Evolutionary conservation across 2,797 vertebrate genomes (phyloP).

Genomic region (Notamacropus eugenii): DNA sequence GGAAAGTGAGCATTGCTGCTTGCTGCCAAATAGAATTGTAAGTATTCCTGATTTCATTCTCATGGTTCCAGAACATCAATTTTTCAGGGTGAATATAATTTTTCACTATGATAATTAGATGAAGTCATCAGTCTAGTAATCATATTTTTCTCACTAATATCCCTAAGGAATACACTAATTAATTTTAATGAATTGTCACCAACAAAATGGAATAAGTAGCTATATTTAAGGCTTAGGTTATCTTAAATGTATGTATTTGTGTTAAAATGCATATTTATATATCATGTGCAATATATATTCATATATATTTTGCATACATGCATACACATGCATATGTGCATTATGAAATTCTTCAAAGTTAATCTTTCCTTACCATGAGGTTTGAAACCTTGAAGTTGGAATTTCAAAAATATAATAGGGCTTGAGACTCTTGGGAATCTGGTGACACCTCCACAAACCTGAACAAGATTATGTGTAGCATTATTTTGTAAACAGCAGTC

Average conservation of each 20-base stretch:
- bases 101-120: not conserved
- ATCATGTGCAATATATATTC: not conserved
- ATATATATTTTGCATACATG: not conserved
- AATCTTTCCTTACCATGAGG: not conserved
- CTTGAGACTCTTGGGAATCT: conserved; percentile 12
- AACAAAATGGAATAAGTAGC: not conserved
- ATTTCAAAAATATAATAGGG: conserved; percentile 27
- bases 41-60: not conserved
- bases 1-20: not conserved
- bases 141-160: not conserved
- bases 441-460: not conserved
- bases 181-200: not conserved
- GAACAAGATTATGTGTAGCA: not conserved
- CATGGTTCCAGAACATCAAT: not conserved
- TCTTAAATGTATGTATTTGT: not conserved
- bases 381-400: conserved; percentile 20
- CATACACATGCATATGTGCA: not conserved
- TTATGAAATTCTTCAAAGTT: not conserved
- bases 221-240: not conserved
- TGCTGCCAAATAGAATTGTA: not conserved
- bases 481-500: conserved; percentile 1
- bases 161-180: not conserved
- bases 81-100: not conserved
- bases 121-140: not conserved
- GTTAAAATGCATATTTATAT: not conserved